Evolutionary conservation across 2,888 invertebrate genomes (phyloP).

Genomic region (Teleiodes luculella): DNA sequence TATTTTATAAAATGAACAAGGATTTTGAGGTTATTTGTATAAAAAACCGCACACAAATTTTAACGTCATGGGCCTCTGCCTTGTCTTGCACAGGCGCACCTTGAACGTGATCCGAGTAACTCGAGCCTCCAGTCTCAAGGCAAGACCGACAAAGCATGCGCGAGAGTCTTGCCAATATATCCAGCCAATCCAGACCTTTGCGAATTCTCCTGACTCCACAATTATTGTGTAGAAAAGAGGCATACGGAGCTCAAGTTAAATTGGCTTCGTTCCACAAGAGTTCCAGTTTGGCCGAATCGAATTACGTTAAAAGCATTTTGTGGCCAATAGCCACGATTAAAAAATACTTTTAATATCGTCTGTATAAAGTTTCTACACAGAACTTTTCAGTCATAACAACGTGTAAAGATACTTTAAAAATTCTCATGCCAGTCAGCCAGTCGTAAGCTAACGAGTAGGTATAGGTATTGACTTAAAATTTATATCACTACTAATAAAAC

Average conservation of each 20-base stretch:
- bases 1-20: no score
- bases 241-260: slow-evolving; percentile 43
- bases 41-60: slow-evolving; percentile 37
- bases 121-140: slow-evolving; percentile 71
- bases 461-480: no score
- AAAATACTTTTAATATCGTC: slow-evolving; percentile 55
- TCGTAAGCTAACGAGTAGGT: no score
- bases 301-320: slow-evolving; percentile 73
- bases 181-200: slow-evolving; percentile 53
- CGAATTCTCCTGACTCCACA: slow-evolving; percentile 35
- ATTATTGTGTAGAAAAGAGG: slow-evolving; percentile 34
- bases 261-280: slow-evolving; percentile 62
- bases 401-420: no score
- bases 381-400: slow-evolving; percentile 37
- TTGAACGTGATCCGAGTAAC: slow-evolving; percentile 77
- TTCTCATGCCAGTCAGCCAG: no score
- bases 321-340: slow-evolving; percentile 71
- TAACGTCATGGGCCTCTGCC: slow-evolving; percentile 48
- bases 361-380: slow-evolving; percentile 58
- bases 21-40: no score
- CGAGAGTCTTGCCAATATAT: slow-evolving; percentile 40
- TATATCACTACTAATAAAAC: not conserved
- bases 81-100: slow-evolving; percentile 57
- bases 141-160: slow-evolving; percentile 58
- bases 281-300: slow-evolving; percentile 68